phyloP scores from a whole-genome alignment of 2,797 vertebrate species.

The Notolepis coatsorum region DNA sequence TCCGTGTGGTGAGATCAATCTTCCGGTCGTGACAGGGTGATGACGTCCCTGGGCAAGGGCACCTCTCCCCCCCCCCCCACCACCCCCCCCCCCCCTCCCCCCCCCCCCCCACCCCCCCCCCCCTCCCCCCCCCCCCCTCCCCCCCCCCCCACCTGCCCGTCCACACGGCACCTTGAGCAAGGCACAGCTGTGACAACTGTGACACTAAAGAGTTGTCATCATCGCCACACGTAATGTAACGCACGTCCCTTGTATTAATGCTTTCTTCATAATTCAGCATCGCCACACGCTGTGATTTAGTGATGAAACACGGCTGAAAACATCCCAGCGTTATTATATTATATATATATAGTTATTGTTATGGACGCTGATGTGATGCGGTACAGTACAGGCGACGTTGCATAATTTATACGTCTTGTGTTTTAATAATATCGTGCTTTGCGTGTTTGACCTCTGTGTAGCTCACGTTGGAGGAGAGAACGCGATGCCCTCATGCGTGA shows the following conservation, averaged over 20 bases:
- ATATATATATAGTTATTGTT: too few relatives aligned
- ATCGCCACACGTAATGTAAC: too few relatives aligned
- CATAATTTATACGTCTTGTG: not conserved
- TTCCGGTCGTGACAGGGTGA: slow-evolving; percentile 6
- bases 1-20: not conserved
- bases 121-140: too few relatives aligned
- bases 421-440: not conserved
- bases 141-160: too few relatives aligned
- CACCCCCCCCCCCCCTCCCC: too few relatives aligned
- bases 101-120: too few relatives aligned
- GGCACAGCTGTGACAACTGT: not conserved
- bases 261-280: too few relatives aligned
- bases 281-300: too few relatives aligned
- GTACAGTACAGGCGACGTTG: not conserved
- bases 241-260: too few relatives aligned
- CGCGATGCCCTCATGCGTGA: not conserved
- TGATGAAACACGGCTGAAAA: too few relatives aligned
- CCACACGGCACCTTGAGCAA: not conserved
- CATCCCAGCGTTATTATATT: too few relatives aligned
- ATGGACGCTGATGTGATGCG: not conserved
- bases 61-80: not conserved
- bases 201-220: not conserved
- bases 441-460: not conserved
- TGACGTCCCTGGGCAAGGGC: not conserved
- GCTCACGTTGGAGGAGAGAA: not conserved